Conservation (phyloP, 2,888 invertebrate species). For the Octonoba sinensis region DNA sequence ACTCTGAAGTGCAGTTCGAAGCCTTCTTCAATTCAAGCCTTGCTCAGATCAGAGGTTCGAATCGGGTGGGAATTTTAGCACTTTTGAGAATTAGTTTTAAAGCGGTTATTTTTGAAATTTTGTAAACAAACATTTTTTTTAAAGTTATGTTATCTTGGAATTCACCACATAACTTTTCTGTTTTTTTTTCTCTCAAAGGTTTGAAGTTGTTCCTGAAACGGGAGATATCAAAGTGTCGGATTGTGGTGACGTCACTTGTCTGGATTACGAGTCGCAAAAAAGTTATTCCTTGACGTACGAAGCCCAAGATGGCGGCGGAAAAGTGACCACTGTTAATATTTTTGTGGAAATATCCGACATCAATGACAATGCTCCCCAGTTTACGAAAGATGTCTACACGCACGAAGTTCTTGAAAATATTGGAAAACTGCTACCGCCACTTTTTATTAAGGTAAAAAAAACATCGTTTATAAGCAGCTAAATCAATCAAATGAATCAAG, state of each 20-base stretch:
- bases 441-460: conserved; percentile 77
- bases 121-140: background rate
- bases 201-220: conserved; percentile 77
- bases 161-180: background rate
- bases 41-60: no score
- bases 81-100: background rate
- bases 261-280: conserved; percentile 86
- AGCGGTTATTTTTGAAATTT: background rate
- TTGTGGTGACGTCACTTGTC: conserved; percentile 68
- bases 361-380: conserved; percentile 83
- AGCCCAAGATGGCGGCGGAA: conserved; percentile 84
- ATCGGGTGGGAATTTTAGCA: background rate
- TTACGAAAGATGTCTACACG: conserved; percentile 80
- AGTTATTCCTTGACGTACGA: conserved; percentile 84
- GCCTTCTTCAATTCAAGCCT: no score
- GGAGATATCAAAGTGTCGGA: conserved; percentile 79
- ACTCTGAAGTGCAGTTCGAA: no score
- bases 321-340: conserved; percentile 77
- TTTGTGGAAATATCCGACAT: conserved; percentile 81
- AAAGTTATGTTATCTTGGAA: background rate
- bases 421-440: conserved; percentile 82
- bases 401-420: conserved; percentile 83
- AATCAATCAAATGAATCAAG: no score
- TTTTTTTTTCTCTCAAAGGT: conserved; percentile 71
- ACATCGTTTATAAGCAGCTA: no score